These are phyloP conservation scores for Psammodynastes pulverulentus DNA, from an alignment of 2,113 vertebrate species.

Conservation along the genomic window DNA sequence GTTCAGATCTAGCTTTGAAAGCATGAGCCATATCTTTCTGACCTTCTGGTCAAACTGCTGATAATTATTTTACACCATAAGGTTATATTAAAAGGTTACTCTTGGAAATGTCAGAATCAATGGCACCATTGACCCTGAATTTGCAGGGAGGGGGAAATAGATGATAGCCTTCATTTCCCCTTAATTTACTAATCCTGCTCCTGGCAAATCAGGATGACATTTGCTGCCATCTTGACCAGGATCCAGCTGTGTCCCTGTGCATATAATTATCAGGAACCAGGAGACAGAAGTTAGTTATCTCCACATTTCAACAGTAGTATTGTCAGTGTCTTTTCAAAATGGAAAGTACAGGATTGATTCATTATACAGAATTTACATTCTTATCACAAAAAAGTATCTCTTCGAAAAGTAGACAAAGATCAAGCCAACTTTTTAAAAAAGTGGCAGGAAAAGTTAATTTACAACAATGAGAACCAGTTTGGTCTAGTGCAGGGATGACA, in stretches of 20 bases:
- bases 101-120: not conserved
- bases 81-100: slow-evolving; percentile 5
- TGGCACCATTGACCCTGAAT: not conserved
- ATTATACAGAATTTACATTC: not conserved
- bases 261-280: not conserved
- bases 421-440: not conserved
- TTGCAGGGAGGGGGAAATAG: not conserved
- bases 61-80: slow-evolving; percentile 5
- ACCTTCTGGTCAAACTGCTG: slow-evolving; percentile 7
- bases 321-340: not conserved
- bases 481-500: not conserved
- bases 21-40: not conserved
- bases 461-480: not conserved
- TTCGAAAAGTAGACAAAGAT: not conserved
- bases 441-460: not conserved
- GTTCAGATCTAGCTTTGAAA: not conserved
- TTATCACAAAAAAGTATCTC: not conserved
- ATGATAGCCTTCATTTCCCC: not conserved
- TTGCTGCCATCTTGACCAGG: not conserved
- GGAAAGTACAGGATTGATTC: not conserved
- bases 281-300: not conserved
- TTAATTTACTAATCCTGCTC: not conserved
- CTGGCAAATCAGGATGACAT: not conserved
- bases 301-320: not conserved
- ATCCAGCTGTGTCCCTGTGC: not conserved